Percentiles rank a stretch among this genome's conserved stretches.
phyloP scores from a whole-genome alignment of 1,140 invertebrate species.

The Drosophila arizonae region DNA sequence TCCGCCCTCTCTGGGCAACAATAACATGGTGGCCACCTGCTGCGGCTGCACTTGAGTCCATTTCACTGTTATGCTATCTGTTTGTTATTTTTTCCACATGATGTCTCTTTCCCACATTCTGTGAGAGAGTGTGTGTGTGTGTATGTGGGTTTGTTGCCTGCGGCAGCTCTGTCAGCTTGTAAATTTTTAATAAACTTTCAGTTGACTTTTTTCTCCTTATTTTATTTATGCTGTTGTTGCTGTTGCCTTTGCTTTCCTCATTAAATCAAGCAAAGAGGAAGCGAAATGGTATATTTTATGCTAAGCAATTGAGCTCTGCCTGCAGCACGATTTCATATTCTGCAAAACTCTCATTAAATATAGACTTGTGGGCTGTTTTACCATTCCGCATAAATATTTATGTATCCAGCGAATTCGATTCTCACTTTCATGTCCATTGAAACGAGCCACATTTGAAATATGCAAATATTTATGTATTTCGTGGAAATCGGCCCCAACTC shows the following conservation, averaged over 20 bases:
- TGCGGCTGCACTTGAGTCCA: conserved; percentile 77
- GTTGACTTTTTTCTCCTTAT: conserved; percentile 52
- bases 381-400: conserved; percentile 53
- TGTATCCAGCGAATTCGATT: conserved; percentile 33
- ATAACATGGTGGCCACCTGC: conserved; percentile 73
- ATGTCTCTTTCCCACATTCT: conserved; percentile 1
- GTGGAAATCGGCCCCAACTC: too few species aligned
- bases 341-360: conserved; percentile 36
- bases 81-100: conserved; percentile 49
- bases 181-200: conserved; percentile 75
- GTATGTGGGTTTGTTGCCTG: conserved; percentile 30
- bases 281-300: conserved; percentile 4
- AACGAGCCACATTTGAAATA: conserved; percentile 16
- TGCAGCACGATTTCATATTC: conserved; percentile 43
- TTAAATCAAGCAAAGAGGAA: conserved; percentile 21
- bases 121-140: conserved; percentile 20
- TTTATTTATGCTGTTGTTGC: conserved; percentile 7
- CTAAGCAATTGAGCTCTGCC: conserved; percentile 11
- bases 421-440: conserved; percentile 25
- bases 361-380: conserved; percentile 20
- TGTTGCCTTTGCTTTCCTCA: conserved; percentile 33
- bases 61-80: conserved; percentile 59
- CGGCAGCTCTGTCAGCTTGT: conserved; percentile 50
- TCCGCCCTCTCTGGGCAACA: conserved; percentile 21
- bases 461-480: neutral